Conservation (phyloP, 2,888 invertebrate genomes). For the Pandemis heparana region DNA sequence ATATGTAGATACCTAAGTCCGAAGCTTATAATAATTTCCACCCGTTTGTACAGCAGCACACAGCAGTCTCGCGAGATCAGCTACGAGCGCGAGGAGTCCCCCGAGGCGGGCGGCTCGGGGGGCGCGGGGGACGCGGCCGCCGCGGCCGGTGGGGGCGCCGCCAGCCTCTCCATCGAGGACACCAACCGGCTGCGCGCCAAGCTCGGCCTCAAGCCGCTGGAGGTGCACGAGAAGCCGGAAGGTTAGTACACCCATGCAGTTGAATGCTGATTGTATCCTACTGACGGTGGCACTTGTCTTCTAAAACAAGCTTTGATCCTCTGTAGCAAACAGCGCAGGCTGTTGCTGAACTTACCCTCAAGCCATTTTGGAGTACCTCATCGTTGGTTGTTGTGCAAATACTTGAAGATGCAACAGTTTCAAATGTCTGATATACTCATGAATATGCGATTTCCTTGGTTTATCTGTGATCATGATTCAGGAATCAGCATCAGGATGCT, state of each 20-base stretch:
- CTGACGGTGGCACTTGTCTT: not conserved
- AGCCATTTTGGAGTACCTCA: no score
- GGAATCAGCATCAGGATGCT: no score
- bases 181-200: conserved; percentile 96
- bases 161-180: conserved; percentile 90
- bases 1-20: no score
- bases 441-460: no score
- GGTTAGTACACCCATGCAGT: conserved; percentile 54
- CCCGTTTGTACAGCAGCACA: not conserved
- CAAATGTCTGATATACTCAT: no score
- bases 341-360: no score
- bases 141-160: conserved; percentile 60
- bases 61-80: conserved; percentile 50
- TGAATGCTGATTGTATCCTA: not conserved
- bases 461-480: no score
- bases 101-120: conserved; percentile 50
- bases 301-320: no score
- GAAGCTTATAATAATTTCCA: not conserved
- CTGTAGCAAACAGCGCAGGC: no score
- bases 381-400: no score
- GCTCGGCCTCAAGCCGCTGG: conserved; percentile 96
- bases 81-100: conserved; percentile 49
- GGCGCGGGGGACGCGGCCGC: conserved; percentile 59
- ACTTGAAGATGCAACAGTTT: no score
- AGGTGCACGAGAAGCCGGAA: conserved; percentile 83